A percentile compares a stretch with the other conserved stretches of the same genome.
phyloP scores from a whole-genome alignment of 1,140 invertebrate genomes.

The Drosophila lacertosa region DNA sequence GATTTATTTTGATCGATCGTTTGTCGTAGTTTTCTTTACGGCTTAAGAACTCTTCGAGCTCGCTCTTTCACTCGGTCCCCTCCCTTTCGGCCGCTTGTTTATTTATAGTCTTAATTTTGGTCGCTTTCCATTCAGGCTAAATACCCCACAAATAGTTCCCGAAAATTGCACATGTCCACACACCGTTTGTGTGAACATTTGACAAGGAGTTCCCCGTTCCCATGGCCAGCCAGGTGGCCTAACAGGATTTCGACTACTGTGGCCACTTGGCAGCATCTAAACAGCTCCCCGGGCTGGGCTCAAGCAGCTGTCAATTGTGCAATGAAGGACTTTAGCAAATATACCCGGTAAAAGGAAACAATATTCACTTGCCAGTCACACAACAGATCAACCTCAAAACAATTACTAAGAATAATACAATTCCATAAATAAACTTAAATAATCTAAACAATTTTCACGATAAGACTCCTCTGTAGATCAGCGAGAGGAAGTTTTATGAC shows the following conservation, averaged over 20 bases:
- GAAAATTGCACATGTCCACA: constrained; percentile 77
- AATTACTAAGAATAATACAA: too few species aligned
- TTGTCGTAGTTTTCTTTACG: constrained; percentile 45
- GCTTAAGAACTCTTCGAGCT: constrained; percentile 48
- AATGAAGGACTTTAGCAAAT: neutral
- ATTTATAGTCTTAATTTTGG: constrained; percentile 72
- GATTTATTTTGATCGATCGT: constrained; percentile 81
- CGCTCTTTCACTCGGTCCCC: constrained; percentile 3
- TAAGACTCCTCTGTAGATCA: too few species aligned
- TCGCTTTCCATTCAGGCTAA: constrained; percentile 57
- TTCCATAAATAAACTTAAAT: too few species aligned
- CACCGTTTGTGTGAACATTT: constrained; percentile 40
- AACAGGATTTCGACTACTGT: constrained; percentile 33
- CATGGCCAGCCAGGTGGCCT: constrained; percentile 44
- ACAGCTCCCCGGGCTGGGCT: constrained; percentile 3
- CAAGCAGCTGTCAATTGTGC: constrained; percentile 20
- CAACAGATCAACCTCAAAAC: too few species aligned
- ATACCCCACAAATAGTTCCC: constrained; percentile 77
- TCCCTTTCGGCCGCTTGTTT: constrained; percentile 53
- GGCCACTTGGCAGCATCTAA: constrained; percentile 32
- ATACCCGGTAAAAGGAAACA: too few species aligned
- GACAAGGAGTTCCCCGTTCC: constrained; percentile 36
- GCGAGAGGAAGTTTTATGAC: too few species aligned
- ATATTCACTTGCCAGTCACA: too few species aligned
- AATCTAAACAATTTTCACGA: too few species aligned